Evolutionary conservation across 2,888 invertebrate species (phyloP).

Genomic region (Latrodectus hesperus): DNA sequence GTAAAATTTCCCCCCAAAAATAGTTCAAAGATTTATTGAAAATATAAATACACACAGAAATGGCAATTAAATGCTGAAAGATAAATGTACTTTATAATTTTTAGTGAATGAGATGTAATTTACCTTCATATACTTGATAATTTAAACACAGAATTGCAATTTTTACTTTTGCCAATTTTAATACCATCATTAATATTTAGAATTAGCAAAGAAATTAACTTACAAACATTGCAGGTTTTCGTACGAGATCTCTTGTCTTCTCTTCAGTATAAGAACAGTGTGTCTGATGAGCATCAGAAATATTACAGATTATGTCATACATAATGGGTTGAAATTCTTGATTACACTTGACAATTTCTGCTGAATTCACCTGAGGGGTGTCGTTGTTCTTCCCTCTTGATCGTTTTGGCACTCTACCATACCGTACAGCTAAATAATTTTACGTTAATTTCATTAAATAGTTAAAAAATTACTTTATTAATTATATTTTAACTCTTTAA

Average conservation of each 20-base stretch:
- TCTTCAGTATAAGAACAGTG: conserved; percentile 93
- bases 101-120: too few relatives aligned
- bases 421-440: conserved; percentile 85
- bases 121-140: not conserved
- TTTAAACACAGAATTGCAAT: not conserved
- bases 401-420: conserved; percentile 96
- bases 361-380: not conserved
- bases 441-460: too few relatives aligned
- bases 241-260: conserved; percentile 82
- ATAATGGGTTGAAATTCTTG: conserved; percentile 78
- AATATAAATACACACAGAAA: too few relatives aligned
- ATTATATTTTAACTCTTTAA: too few relatives aligned
- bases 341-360: conserved; percentile 71
- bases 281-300: conserved; percentile 87
- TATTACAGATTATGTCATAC: conserved; percentile 86
- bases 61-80: too few relatives aligned
- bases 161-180: too few relatives aligned
- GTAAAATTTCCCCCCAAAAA: too few relatives aligned
- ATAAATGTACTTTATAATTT: too few relatives aligned
- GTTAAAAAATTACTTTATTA: too few relatives aligned
- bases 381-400: conserved; percentile 81
- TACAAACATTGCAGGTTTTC: conserved; percentile 82
- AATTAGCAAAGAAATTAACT: conserved; percentile 68
- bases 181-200: too few relatives aligned
- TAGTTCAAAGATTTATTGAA: too few relatives aligned